A percentile compares a stretch with the other conserved stretches of the same genome.
phyloP scores from a whole-genome alignment of 37 sponge, comb jelly and placozoan genomes.

The Beroe ovata region DNA sequence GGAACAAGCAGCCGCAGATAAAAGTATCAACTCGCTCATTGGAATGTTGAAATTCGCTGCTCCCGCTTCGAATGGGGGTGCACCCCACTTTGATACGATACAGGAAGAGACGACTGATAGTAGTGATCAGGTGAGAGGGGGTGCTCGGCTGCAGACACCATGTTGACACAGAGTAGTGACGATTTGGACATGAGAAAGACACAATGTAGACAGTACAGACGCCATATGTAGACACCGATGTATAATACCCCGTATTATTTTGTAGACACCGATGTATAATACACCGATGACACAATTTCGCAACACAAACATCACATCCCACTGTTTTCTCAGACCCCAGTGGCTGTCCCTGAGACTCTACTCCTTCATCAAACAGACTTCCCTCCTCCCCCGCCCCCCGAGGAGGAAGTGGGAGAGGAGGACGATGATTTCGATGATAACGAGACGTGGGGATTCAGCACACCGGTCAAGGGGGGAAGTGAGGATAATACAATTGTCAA shows the following conservation, averaged over 20 bases:
- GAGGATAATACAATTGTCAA: not conserved
- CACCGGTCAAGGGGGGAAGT: not conserved
- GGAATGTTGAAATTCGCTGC: slow-evolving; percentile 47
- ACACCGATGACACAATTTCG: too few relatives aligned
- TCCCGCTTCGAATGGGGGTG: not conserved
- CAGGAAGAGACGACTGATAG: not conserved
- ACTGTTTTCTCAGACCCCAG: not conserved
- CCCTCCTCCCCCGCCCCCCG: not conserved
- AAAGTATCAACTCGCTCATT: slow-evolving; percentile 59
- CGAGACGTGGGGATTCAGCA: slow-evolving; percentile 63
- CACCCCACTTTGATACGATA: not conserved
- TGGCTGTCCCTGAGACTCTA: not conserved
- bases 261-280: too few relatives aligned
- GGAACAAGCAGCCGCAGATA: slow-evolving; percentile 56
- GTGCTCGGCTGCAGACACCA: too few relatives aligned
- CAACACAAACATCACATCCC: too few relatives aligned
- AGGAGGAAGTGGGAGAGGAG: not conserved
- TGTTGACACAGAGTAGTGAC: too few relatives aligned
- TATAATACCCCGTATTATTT: too few relatives aligned
- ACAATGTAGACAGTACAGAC: too few relatives aligned
- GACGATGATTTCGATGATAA: slow-evolving; percentile 59
- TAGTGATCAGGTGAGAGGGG: not conserved
- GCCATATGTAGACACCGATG: too few relatives aligned
- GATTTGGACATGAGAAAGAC: too few relatives aligned
- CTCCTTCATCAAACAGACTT: not conserved